phyloP scores from a whole-genome alignment of 2,113 vertebrate species.

The Tenebrosternarchus preto region DNA sequence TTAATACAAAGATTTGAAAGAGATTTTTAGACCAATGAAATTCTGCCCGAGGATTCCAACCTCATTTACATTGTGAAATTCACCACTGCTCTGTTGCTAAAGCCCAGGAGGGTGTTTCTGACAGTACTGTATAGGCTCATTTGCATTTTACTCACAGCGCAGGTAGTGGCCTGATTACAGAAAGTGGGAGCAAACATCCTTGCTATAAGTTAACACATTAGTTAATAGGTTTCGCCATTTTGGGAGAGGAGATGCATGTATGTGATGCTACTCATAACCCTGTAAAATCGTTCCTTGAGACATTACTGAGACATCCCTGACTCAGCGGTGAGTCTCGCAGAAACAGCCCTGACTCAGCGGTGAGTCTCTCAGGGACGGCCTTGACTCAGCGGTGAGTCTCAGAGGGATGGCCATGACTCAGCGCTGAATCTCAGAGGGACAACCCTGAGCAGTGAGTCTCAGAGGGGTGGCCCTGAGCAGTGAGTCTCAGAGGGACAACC shows the following conservation, averaged over 20 bases:
- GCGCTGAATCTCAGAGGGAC: no score
- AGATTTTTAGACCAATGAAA: not conserved
- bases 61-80: slow-evolving; percentile 18
- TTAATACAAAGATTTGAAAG: not conserved
- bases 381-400: slow-evolving; percentile 3
- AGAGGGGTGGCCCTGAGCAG: no score
- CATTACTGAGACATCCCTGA: slow-evolving; percentile 43
- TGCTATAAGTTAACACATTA: slow-evolving; percentile 2
- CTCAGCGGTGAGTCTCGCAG: slow-evolving; percentile 1
- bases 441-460: no score
- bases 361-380: slow-evolving; percentile 47
- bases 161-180: not conserved
- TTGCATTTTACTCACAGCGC: not conserved
- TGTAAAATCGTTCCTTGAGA: slow-evolving; percentile 21
- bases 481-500: no score
- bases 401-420: no score
- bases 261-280: slow-evolving; percentile 35
- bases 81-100: not conserved
- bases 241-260: slow-evolving; percentile 4
- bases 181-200: not conserved
- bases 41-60: not conserved
- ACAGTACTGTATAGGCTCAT: slow-evolving; percentile 11
- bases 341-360: no score
- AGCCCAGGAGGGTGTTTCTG: slow-evolving; percentile 17
- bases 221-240: slow-evolving; percentile 41